These are phyloP conservation scores for Ciconia stormi DNA, from an alignment of 2,113 vertebrate species.

Conservation along the genomic window DNA sequence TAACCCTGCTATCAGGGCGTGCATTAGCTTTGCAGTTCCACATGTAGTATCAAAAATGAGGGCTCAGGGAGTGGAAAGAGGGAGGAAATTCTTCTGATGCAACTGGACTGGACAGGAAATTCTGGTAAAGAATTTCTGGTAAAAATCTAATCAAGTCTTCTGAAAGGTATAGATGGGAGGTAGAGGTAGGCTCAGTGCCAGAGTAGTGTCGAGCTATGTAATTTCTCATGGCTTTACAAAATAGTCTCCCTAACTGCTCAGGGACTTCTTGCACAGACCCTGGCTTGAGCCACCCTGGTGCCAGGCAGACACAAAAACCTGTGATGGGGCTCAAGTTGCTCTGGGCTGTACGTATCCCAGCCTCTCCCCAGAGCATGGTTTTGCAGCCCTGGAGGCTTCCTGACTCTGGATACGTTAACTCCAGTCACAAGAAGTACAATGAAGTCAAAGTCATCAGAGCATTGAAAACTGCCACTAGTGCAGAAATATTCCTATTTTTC, in stretches of 20 bases:
- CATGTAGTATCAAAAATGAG: background rate
- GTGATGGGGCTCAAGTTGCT: background rate
- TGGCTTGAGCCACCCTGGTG: background rate
- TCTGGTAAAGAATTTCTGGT: background rate
- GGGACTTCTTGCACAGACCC: background rate
- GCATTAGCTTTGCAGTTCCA: background rate
- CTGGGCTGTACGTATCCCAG: background rate
- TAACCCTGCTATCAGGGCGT: background rate
- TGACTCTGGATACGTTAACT: fast-evolving
- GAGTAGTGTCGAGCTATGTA: background rate
- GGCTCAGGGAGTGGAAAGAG: background rate
- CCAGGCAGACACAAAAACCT: background rate
- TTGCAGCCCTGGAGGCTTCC: background rate
- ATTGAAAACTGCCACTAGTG: background rate
- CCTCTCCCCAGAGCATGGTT: background rate
- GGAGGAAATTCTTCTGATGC: background rate
- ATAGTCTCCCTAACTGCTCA: background rate
- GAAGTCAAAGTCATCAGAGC: background rate
- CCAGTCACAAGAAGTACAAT: background rate
- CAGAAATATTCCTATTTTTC: background rate
- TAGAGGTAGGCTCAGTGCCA: background rate
- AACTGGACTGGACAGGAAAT: background rate
- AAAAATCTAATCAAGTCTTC: background rate
- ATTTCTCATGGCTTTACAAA: background rate
- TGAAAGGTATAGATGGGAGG: background rate